Base-by-base conservation (phyloP, 2,888 invertebrate genomes). In the Horisme vitalbata region DNA sequence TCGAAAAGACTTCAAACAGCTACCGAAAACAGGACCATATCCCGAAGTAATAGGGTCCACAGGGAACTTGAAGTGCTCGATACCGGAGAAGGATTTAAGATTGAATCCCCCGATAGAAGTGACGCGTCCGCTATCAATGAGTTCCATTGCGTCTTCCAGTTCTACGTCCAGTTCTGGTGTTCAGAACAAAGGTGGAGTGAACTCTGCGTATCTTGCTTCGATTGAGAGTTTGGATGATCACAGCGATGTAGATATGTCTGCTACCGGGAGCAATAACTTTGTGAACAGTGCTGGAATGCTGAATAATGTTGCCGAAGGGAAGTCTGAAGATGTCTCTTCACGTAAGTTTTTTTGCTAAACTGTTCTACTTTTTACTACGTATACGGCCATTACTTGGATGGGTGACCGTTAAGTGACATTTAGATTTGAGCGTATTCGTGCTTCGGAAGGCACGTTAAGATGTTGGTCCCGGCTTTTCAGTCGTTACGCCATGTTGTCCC, bases 201-300 rank as follows among this genome's bases (percentile, higher is more conserved):
- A 93, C 60, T 94, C 94, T 26, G 95, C 95, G 9, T 96, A 96
- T 80, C 86, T 96, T 72, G 96, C 97, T 39, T 96, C 96, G 21
- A 95, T 96, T 37, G 97, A 97, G 77, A 96, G 96, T 61, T 87
- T 97, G 62, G 96, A 95, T 48, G 95, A 95, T 66, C 93, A 94
- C 60, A 95, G 95, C 70, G 95, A 94, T 65, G 93, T 90, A 14
- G 94, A 94, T 63, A 88, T 93, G 59, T 89, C 88, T 7, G 85
- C 78, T 4, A 87, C 82, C 53, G 86, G 87, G 1, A 89, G 88
- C 54, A 88, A 83, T 49, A 75, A 80, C 52, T 89, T 87, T 44
- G 78, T 87, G 15, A 86, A 88, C 47, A 83, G 62, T 27, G 75
- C 85, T 24, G 86, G 87, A 0, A 72, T 82, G 41, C 61, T 83